Evolutionary conservation across 2,113 vertebrate genomes (phyloP).

Genomic region (Grallaria varia): DNA sequence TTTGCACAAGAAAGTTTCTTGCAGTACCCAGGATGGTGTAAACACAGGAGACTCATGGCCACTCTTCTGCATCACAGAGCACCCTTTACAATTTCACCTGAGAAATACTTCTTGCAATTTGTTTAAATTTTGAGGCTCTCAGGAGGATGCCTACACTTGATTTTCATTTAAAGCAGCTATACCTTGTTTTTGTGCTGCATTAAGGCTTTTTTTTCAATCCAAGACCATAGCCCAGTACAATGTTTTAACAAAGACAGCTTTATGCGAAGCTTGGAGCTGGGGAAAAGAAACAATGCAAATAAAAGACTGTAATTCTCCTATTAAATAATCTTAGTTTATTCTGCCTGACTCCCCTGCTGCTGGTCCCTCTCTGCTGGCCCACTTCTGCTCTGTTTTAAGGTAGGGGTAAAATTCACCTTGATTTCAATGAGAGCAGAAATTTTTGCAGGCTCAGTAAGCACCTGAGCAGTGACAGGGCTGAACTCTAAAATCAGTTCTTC

Average conservation of each 20-base stretch:
- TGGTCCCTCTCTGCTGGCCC: not conserved
- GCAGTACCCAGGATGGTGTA: conserved; percentile 36
- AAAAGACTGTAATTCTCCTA: not conserved
- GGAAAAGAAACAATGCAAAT: conserved; percentile 18
- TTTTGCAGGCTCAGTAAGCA: not conserved
- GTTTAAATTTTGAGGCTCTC: conserved; percentile 46
- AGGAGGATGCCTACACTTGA: not conserved
- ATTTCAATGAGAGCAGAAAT: not conserved
- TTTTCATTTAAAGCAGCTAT: conserved; percentile 28
- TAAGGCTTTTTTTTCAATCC: not conserved
- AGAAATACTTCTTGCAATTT: conserved; percentile 40
- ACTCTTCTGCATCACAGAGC: conserved; percentile 59
- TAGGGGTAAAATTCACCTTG: not conserved
- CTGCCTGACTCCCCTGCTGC: not conserved
- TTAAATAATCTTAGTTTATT: conserved; percentile 8
- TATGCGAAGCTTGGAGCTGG: not conserved
- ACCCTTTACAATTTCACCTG: conserved; percentile 47
- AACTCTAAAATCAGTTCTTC: not conserved
- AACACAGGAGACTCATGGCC: conserved; percentile 45
- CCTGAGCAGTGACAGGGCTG: not conserved
- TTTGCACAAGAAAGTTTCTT: conserved; percentile 64
- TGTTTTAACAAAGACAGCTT: conserved; percentile 6
- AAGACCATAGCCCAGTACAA: not conserved
- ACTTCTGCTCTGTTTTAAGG: not conserved
- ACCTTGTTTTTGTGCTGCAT: not conserved